Conservation (phyloP, 2,797 vertebrate genomes). For the Aldrovandia affinis region DNA sequence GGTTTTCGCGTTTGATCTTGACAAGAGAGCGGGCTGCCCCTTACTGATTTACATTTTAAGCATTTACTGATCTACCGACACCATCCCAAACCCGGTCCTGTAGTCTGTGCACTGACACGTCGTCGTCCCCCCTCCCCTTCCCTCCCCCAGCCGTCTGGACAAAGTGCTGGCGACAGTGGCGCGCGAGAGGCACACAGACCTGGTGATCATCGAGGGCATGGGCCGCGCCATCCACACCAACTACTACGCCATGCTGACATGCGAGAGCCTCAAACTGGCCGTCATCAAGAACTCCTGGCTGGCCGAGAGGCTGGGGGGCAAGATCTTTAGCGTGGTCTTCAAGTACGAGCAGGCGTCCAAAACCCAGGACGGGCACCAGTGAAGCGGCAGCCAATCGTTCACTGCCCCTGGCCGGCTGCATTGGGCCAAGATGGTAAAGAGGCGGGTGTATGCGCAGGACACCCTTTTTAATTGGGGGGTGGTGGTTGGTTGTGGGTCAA, state of each 20-base stretch:
- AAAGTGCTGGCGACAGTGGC: conserved; percentile 87
- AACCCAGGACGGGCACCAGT: conserved; percentile 48
- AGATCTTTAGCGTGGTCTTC: conserved; percentile 96
- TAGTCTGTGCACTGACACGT: not conserved
- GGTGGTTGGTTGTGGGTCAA: not conserved
- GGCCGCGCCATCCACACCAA: conserved; percentile 97
- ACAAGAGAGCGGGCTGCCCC: not conserved
- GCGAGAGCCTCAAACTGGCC: conserved; percentile 95
- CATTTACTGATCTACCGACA: not conserved
- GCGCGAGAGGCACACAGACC: conserved; percentile 85
- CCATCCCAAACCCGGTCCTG: not conserved
- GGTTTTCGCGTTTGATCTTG: not conserved
- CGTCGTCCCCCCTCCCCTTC: not conserved
- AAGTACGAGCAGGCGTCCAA: conserved; percentile 89
- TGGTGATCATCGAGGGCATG: conserved; percentile 98
- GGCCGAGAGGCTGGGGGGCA: conserved; percentile 91
- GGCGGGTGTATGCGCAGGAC: not conserved
- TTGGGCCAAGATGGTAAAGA: not conserved
- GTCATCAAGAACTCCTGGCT: conserved; percentile 98
- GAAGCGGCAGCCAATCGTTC: conserved; percentile 25
- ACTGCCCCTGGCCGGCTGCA: not conserved
- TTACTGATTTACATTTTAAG: too few species aligned
- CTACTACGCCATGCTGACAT: conserved; percentile 87
- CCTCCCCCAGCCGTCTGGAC: conserved; percentile 84
- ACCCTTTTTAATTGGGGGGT: not conserved